These are phyloP conservation scores for Tenodera sinensis DNA, from an alignment of 2,888 invertebrate species.

Conservation along the genomic window DNA sequence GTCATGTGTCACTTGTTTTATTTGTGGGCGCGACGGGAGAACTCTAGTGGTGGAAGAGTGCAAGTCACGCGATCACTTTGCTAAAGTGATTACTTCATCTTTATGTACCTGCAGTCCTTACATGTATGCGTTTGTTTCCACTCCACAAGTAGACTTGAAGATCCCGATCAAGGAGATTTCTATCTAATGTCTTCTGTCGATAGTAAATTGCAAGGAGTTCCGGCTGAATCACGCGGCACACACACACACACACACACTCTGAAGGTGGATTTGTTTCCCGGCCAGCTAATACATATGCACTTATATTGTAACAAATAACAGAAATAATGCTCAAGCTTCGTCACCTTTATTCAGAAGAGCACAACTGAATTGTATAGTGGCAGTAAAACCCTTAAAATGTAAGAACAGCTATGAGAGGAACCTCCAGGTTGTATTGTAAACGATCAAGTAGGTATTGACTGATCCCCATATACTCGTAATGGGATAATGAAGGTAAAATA, in stretches of 20 bases:
- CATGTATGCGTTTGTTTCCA: background rate
- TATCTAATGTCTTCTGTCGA: background rate
- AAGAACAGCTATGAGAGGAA: no score
- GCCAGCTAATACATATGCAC: no score
- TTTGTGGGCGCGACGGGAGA: conserved; percentile 4
- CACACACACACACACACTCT: no score
- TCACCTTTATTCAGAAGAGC: no score
- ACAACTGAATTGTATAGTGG: no score
- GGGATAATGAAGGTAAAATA: no score
- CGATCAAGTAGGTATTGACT: no score
- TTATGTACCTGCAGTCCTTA: background rate
- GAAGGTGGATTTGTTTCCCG: background rate
- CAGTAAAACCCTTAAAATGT: no score
- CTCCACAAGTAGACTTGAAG: background rate
- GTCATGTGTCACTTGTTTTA: conserved; percentile 17
- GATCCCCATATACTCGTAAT: no score
- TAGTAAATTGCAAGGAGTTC: background rate
- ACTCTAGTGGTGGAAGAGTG: conserved; percentile 4
- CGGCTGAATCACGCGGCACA: background rate
- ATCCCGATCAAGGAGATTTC: background rate
- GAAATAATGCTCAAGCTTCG: no score
- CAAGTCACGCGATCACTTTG: conserved; percentile 6
- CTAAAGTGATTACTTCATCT: conserved; percentile 10
- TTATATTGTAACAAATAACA: no score
- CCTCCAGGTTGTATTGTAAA: no score